Evolutionary conservation across 2,888 invertebrate genomes (phyloP).

Genomic region (Pyrgus malvae): DNA sequence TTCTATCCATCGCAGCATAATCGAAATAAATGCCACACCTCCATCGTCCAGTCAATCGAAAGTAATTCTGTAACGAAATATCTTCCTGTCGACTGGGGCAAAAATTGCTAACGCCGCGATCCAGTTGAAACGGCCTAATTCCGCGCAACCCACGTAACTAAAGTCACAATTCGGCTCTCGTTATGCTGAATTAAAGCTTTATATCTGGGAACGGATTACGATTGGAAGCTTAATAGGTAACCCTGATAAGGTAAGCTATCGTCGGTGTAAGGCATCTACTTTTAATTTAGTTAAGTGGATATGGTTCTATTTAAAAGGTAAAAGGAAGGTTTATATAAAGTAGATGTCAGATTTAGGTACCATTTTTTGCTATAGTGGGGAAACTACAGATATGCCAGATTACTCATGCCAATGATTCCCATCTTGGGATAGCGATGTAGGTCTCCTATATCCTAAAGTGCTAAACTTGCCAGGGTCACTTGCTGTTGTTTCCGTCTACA

Average conservation of each 20-base stretch:
- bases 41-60: constrained; percentile 19
- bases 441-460: too few species aligned
- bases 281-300: neutral
- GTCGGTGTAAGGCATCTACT: neutral
- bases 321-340: too few species aligned
- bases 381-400: too few species aligned
- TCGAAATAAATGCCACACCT: constrained; percentile 16
- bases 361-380: too few species aligned
- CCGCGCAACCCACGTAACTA: constrained; percentile 13
- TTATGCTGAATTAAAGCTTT: constrained; percentile 24
- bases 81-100: constrained; percentile 18
- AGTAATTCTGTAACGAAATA: constrained; percentile 24
- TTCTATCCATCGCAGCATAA: constrained; percentile 6
- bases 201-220: constrained; percentile 11
- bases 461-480: too few species aligned
- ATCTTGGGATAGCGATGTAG: too few species aligned
- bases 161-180: constrained; percentile 18
- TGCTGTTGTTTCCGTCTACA: too few species aligned
- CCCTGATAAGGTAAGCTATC: neutral
- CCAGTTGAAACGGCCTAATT: constrained; percentile 21
- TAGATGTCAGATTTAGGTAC: too few species aligned
- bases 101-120: constrained; percentile 38
- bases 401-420: too few species aligned
- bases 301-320: too few species aligned
- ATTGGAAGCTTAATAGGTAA: constrained; percentile 8